These are phyloP conservation scores for Rachycentron canadum DNA, from an alignment of 2,797 vertebrate species.

Conservation along the genomic window DNA sequence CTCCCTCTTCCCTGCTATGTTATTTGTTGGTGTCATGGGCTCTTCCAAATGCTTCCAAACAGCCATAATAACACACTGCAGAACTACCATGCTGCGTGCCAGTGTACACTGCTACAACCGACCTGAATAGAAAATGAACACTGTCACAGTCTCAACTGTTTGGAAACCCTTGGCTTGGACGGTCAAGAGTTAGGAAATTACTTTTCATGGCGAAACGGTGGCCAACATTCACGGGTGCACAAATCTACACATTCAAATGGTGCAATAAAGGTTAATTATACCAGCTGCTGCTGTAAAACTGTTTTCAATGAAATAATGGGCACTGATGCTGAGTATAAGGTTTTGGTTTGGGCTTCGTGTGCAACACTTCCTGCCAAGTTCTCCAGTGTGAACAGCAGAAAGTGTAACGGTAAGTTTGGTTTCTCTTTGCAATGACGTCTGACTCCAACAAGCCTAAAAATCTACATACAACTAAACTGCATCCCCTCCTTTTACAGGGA, in stretches of 20 bases:
- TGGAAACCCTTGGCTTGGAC: constrained; percentile 27
- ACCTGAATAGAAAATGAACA: constrained; percentile 51
- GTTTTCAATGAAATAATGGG: background rate
- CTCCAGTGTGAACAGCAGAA: background rate
- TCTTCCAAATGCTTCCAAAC: constrained; percentile 40
- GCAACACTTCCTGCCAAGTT: background rate
- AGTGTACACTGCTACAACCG: constrained; percentile 36
- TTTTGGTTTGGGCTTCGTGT: background rate
- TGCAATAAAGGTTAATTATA: constrained; percentile 18
- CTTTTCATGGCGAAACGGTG: constrained; percentile 16
- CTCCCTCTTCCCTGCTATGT: constrained; percentile 41
- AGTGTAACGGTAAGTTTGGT: background rate
- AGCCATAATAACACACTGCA: constrained; percentile 58
- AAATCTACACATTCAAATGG: constrained; percentile 7
- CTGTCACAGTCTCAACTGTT: constrained; percentile 33
- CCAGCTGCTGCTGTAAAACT: background rate
- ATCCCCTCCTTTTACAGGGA: no score
- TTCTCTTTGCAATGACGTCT: background rate
- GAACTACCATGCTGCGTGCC: constrained; percentile 41
- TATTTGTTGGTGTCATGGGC: constrained; percentile 60
- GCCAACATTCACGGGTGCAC: background rate
- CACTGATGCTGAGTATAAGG: background rate
- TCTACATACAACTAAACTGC: background rate
- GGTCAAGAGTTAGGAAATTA: constrained; percentile 33
- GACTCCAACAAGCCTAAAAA: background rate